These are phyloP conservation scores for Scolopax mira DNA, from an alignment of 2,113 vertebrate species.

Conservation along the genomic window DNA sequence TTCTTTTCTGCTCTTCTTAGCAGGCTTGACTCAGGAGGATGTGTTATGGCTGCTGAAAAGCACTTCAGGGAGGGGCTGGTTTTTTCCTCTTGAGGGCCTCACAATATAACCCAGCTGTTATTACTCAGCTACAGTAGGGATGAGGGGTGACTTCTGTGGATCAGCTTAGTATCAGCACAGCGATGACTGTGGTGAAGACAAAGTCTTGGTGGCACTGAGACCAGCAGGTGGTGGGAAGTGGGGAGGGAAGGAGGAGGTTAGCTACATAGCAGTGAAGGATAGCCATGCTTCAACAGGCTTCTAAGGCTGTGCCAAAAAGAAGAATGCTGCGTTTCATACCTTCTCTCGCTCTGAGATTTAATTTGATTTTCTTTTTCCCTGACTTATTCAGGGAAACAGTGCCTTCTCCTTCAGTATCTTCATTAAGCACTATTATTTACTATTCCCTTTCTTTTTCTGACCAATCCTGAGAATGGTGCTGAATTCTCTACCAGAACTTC, in stretches of 20 bases:
- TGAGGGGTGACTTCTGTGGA: rapidly evolving
- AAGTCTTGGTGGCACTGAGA: not conserved
- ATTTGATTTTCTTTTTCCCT: not conserved
- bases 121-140: no score
- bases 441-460: not conserved
- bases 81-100: not conserved
- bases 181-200: not conserved
- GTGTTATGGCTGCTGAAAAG: not conserved
- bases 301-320: not conserved
- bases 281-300: not conserved
- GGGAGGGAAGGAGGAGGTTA: not conserved
- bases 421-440: not conserved
- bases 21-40: not conserved
- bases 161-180: rapidly evolving
- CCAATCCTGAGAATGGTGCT: not conserved
- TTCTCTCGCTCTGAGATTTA: not conserved
- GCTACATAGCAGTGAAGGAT: not conserved
- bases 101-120: not conserved
- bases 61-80: not conserved
- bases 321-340: not conserved
- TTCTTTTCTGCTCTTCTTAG: not conserved
- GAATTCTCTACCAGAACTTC: not conserved
- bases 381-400: not conserved
- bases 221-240: not conserved
- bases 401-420: not conserved